phyloP scores from a whole-genome alignment of 2,113 vertebrate genomes.

The Pithys albifrons region DNA sequence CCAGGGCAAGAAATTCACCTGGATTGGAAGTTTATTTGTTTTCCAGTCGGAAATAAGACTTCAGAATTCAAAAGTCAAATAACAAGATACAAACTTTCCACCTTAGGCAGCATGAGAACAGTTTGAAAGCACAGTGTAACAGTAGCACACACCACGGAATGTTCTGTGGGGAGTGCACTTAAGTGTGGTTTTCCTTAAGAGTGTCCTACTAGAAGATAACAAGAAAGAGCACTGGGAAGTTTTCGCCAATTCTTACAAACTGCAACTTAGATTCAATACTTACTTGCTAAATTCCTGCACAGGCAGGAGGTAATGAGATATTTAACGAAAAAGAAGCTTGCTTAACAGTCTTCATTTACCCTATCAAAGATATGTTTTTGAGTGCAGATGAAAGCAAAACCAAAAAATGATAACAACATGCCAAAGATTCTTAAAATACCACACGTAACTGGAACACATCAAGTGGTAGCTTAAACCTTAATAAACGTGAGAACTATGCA shows the following conservation, averaged over 20 bases:
- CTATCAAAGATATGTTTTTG: background rate
- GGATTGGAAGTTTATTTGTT: background rate
- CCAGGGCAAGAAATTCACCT: background rate
- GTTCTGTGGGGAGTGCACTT: background rate
- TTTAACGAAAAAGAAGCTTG: background rate
- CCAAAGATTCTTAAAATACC: conserved; percentile 36
- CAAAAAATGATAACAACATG: background rate
- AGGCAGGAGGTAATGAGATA: background rate
- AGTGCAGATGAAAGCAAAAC: background rate
- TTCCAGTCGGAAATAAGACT: background rate
- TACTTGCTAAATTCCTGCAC: background rate
- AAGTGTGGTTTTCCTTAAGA: background rate
- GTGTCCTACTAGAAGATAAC: background rate
- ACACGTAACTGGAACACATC: background rate
- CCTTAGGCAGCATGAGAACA: background rate
- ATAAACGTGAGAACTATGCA: background rate
- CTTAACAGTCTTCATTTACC: background rate
- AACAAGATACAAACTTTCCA: background rate
- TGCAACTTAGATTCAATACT: background rate
- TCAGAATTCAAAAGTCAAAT: background rate
- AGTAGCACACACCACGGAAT: background rate
- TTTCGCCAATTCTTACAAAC: background rate
- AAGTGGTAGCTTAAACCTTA: background rate
- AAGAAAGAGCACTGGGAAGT: background rate
- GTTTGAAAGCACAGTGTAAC: background rate